Evolutionary conservation across 2,113 vertebrate genomes (phyloP).

Genomic region (Kobus ellipsiprymnus): DNA sequence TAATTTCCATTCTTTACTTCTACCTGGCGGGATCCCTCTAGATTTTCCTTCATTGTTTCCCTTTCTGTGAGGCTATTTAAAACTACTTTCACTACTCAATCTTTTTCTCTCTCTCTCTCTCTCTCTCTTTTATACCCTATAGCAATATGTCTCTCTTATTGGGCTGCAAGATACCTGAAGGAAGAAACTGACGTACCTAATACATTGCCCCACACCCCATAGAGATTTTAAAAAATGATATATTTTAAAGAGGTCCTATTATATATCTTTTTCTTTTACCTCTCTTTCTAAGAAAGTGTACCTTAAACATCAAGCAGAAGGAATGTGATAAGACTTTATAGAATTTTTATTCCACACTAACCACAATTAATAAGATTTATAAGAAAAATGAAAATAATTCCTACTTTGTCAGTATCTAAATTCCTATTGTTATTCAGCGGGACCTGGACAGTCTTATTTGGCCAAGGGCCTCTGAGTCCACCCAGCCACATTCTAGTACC

Average conservation of each 20-base stretch:
- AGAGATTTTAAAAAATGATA: neutral
- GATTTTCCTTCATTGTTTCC: neutral
- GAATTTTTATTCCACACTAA: neutral
- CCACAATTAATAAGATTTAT: neutral
- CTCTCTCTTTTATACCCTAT: neutral
- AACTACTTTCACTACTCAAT: neutral
- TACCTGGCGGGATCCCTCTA: neutral
- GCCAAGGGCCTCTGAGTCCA: neutral
- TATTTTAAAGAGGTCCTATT: neutral
- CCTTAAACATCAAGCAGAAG: slow-evolving; percentile 5
- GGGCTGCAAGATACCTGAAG: neutral
- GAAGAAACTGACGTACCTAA: neutral
- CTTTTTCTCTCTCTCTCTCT: neutral
- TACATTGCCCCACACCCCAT: neutral
- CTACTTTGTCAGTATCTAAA: neutral
- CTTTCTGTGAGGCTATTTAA: neutral
- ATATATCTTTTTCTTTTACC: neutral
- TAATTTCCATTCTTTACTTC: neutral
- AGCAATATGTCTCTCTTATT: neutral
- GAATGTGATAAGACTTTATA: neutral
- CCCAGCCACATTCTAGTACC: neutral
- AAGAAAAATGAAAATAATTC: neutral
- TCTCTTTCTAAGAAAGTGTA: neutral
- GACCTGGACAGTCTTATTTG: neutral
- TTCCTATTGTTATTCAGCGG: neutral